These are phyloP conservation scores for Tauraco erythrolophus DNA, from an alignment of 2,113 vertebrate genomes.

Conservation along the genomic window DNA sequence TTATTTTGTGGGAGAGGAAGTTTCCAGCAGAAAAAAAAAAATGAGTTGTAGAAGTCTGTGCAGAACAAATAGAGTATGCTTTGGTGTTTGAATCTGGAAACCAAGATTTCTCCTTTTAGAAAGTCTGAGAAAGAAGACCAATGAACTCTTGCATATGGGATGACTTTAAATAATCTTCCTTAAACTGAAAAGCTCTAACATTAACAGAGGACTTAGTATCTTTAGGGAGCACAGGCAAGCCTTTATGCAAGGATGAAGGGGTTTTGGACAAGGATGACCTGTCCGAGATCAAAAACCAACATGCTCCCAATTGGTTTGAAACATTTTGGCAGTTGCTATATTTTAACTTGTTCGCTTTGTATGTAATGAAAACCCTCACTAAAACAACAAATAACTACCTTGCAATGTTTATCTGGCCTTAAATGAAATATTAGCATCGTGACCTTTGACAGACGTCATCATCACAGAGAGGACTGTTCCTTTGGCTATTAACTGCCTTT, in stretches of 20 bases:
- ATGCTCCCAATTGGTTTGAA: neutral
- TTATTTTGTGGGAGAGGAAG: neutral
- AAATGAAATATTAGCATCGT: neutral
- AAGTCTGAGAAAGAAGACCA: neutral
- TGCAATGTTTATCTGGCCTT: neutral
- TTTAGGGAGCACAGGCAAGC: neutral
- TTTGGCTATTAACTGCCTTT: neutral
- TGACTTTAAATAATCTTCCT: neutral
- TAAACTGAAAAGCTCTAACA: neutral
- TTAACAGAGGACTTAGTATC: neutral
- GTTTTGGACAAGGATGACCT: neutral
- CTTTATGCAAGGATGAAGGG: neutral
- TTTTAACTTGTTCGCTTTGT: neutral
- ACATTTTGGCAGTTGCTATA: neutral
- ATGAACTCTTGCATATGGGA: neutral
- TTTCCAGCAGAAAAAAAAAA: neutral
- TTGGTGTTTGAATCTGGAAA: neutral
- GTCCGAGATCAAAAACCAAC: neutral
- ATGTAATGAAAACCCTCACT: neutral
- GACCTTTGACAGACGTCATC: neutral
- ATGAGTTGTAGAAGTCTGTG: neutral
- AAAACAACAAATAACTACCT: neutral
- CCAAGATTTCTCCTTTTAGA: conserved; percentile 7
- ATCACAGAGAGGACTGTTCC: neutral
- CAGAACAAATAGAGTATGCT: neutral